Conservation (phyloP, 1,140 invertebrate species). For the Arctopsyche grandis region DNA sequence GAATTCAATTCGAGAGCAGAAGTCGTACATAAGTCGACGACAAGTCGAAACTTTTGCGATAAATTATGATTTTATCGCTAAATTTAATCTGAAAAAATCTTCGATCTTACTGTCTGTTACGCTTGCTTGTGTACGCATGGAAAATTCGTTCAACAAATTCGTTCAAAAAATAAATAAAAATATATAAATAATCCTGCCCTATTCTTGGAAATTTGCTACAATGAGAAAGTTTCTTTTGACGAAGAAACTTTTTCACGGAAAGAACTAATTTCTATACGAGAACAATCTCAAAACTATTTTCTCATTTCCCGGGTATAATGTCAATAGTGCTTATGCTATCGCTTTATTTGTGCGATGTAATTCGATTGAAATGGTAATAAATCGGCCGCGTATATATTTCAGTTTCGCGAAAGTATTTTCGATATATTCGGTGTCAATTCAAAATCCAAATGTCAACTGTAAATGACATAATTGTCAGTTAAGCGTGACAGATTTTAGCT, state of each 20-base stretch:
- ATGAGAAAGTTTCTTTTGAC: not conserved
- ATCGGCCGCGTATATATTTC: not conserved
- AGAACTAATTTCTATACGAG: not conserved
- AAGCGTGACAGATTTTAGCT: not conserved
- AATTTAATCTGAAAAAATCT: slow-evolving; percentile 29
- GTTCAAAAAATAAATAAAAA: slow-evolving; percentile 6
- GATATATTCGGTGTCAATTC: not conserved
- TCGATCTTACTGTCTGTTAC: slow-evolving; percentile 1
- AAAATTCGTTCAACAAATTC: slow-evolving; percentile 1
- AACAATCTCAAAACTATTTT: not conserved
- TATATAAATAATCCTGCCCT: slow-evolving; percentile 2
- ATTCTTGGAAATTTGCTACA: not conserved
- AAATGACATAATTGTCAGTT: slow-evolving; percentile 14
- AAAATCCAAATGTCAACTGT: not conserved
- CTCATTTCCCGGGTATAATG: not conserved
- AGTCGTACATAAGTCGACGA: slow-evolving; percentile 21
- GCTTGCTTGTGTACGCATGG: slow-evolving; percentile 21
- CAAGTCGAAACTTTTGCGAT: slow-evolving; percentile 4
- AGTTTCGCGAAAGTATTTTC: not conserved
- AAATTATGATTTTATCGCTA: slow-evolving; percentile 31
- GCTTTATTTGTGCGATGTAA: not conserved
- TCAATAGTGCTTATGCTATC: too few species aligned
- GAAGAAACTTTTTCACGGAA: not conserved
- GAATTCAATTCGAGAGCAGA: slow-evolving; percentile 1
- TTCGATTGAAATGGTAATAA: too few species aligned